Conservation (phyloP, 1,140 invertebrate genomes). For the Doryteuthis pealeii region DNA sequence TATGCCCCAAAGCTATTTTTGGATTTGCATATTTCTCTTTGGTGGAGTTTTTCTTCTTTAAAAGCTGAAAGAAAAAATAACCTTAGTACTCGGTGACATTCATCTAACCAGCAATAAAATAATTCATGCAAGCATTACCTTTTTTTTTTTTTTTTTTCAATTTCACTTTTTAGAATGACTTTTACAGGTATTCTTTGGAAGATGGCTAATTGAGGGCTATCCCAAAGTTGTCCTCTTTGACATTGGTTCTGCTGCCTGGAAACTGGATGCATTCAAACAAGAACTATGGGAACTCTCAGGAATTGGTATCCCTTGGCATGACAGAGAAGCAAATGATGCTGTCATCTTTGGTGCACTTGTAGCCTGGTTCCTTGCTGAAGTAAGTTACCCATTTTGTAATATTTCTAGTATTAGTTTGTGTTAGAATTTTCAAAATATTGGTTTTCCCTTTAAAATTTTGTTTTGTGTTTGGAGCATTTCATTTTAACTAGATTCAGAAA, state of each 20-base stretch:
- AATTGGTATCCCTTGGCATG: constrained; percentile 91
- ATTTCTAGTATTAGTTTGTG: too few species aligned
- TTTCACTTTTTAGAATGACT: not conserved
- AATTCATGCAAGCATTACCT: too few species aligned
- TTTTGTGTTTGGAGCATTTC: too few species aligned
- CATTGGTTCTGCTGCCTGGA: constrained; percentile 94
- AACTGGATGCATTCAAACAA: constrained; percentile 93
- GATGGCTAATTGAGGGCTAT: constrained; percentile 99
- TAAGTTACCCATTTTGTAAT: constrained; percentile 26
- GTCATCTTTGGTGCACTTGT: constrained; percentile 96
- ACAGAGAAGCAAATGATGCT: constrained; percentile 96
- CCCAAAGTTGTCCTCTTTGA: constrained; percentile 98
- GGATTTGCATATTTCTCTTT: too few species aligned
- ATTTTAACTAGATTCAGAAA: too few species aligned
- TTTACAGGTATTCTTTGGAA: constrained; percentile 80
- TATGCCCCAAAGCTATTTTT: too few species aligned
- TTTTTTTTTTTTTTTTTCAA: not conserved
- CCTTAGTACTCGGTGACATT: too few species aligned
- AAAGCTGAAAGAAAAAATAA: too few species aligned
- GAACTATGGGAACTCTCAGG: constrained; percentile 65
- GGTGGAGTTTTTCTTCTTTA: too few species aligned
- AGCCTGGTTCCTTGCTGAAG: constrained; percentile 87
- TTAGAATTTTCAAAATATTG: too few species aligned
- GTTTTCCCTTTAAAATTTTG: too few species aligned
- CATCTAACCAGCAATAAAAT: too few species aligned